Percentiles rank a stretch among this genome's conserved stretches.
Conservation (phyloP, 1,140 invertebrate species). For the Oryctes rhinoceros region DNA sequence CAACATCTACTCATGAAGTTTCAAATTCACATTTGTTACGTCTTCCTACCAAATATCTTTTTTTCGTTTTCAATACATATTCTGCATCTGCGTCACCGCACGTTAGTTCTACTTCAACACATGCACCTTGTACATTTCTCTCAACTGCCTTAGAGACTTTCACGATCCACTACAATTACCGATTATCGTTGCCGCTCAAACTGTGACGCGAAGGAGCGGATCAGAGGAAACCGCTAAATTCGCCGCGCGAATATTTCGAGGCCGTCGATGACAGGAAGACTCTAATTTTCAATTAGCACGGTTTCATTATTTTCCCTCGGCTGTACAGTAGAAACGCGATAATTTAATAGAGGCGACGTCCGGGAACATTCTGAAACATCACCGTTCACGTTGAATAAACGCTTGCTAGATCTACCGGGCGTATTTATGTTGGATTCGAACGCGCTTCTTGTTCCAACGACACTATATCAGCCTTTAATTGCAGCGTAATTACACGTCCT, state of each 20-base stretch:
- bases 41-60: too few species aligned
- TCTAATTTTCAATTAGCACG: slow-evolving; percentile 15
- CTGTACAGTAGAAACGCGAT: neutral
- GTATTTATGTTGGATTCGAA: neutral
- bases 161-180: neutral
- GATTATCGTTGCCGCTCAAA: neutral
- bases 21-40: too few species aligned
- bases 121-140: too few species aligned
- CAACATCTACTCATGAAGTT: too few species aligned
- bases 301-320: neutral
- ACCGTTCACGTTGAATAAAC: neutral
- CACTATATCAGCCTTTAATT: slow-evolving; percentile 13
- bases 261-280: neutral
- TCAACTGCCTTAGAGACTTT: too few species aligned
- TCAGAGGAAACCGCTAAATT: slow-evolving; percentile 1
- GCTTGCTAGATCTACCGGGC: neutral
- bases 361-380: neutral
- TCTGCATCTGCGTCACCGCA: too few species aligned
- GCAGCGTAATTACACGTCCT: neutral
- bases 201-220: neutral
- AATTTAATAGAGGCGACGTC: neutral
- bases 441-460: neutral
- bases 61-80: too few species aligned
- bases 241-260: neutral
- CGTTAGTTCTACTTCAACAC: too few species aligned